A percentile compares a stretch with the other conserved stretches of the same genome.
Conservation (phyloP, 2,888 invertebrate genomes). For the Endotricha flammealis region DNA sequence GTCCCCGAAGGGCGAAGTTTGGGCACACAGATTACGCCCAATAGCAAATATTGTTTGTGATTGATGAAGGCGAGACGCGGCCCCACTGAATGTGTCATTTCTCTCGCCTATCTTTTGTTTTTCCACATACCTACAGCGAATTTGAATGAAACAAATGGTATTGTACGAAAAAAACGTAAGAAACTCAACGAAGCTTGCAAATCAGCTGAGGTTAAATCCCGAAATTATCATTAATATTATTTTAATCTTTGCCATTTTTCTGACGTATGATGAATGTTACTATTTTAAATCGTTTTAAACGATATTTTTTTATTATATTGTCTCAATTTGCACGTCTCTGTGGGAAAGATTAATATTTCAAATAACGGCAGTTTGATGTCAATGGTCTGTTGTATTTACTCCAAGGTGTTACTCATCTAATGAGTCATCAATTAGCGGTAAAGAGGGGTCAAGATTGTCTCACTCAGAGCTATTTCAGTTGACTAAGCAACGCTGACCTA, state of each 20-base stretch:
- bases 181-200: slow-evolving; percentile 4
- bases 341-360: not conserved
- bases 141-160: slow-evolving; percentile 15
- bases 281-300: not conserved
- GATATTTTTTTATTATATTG: not conserved
- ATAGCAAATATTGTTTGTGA: slow-evolving; percentile 72
- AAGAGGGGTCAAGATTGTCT: too few relatives aligned
- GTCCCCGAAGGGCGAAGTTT: slow-evolving; percentile 64
- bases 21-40: slow-evolving; percentile 70
- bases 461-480: too few relatives aligned
- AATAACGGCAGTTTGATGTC: not conserved
- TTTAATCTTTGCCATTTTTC: not conserved
- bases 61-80: slow-evolving; percentile 54
- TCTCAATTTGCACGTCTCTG: not conserved
- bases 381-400: not conserved
- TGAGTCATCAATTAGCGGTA: too few relatives aligned
- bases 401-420: too few relatives aligned
- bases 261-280: not conserved
- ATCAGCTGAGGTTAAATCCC: slow-evolving; percentile 9
- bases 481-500: too few relatives aligned
- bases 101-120: slow-evolving; percentile 47
- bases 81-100: slow-evolving; percentile 42
- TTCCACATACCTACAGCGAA: slow-evolving; percentile 20
- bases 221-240: not conserved
- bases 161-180: slow-evolving; percentile 10